Base-by-base conservation (phyloP, 2,113 vertebrate genomes). In the Ariopsis seemanni region DNA sequence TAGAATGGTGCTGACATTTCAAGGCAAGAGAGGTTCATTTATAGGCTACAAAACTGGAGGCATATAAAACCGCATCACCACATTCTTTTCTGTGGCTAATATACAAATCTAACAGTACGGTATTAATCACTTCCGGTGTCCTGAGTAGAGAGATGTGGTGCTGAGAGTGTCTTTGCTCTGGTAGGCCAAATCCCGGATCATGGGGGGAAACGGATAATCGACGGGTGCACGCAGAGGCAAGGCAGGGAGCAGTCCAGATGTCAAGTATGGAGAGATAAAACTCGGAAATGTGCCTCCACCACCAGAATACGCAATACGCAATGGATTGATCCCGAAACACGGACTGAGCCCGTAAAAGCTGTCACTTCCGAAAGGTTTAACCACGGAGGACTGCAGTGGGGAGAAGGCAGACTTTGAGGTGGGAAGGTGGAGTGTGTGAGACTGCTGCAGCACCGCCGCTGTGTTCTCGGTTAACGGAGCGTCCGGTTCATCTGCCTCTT, bases 401-500 rank as follows among this genome's bases (percentile, higher is more conserved):
- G 87, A 88, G 52, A 88, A 88, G 27, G 87, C 87, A 0, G 87
- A 88, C 50, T 67, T 84, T 2, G 87, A 84, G 1, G 48, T 27
- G 5, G 60, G 30, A 34, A 86, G 48, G 9, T 65, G 75, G 5
- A 55, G 60, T 7, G 9, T 5, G 60, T 52, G 65, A 67, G 74
- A 27, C 3, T 11, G 50, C 60, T 22, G 85, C 53, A 75, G 50
- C 9, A 5, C 20, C n/a, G 18, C 48, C 3, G 7, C 15, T 4
- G 48, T 53, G 52, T 62, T 81, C 74, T 90, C 89, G 15, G 92
- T 58, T 22, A 87, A 67, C 11, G 95, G 86, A 22, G 71, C 79
- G 34, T 48, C 89, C 50, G 83, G 20, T 12, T 92, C 85, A 3
- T 91, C 91, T 25, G 90, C 20, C 15, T 79, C 67, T 63, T 91